Conservation (phyloP, 2,888 invertebrate genomes). For the Rotaria magnacalcarata region DNA sequence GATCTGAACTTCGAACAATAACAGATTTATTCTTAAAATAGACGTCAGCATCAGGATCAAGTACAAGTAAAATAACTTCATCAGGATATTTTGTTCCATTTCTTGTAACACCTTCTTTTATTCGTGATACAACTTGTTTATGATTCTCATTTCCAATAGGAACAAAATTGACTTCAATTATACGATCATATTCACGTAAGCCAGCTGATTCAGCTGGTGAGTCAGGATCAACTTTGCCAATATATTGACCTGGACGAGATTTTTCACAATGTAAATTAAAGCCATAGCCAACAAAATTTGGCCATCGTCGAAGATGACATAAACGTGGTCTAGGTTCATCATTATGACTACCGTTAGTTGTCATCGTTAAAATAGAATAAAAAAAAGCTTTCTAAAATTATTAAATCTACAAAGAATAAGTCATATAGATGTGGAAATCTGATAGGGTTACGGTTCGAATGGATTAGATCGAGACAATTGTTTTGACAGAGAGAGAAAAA, state of each 20-base stretch:
- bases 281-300: slow-evolving; percentile 90
- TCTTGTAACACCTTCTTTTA: slow-evolving; percentile 69
- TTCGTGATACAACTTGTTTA: slow-evolving; percentile 82
- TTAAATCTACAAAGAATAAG: neutral
- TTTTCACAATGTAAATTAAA: slow-evolving; percentile 97
- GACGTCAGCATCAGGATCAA: slow-evolving; percentile 66
- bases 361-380: neutral
- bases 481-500: neutral
- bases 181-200: slow-evolving; percentile 74
- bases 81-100: slow-evolving; percentile 60
- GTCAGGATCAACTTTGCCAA: slow-evolving; percentile 81
- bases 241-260: slow-evolving; percentile 85
- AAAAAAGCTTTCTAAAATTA: neutral
- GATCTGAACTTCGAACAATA: slow-evolving; percentile 33
- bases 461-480: neutral
- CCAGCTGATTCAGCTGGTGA: slow-evolving; percentile 65
- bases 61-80: slow-evolving; percentile 82
- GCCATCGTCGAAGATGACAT: slow-evolving; percentile 78
- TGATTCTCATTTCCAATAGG: slow-evolving; percentile 86
- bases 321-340: slow-evolving; percentile 64
- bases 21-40: slow-evolving; percentile 37
- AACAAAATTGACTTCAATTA: slow-evolving; percentile 74
- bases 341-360: neutral
- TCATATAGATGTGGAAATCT: neutral
- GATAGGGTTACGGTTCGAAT: neutral